phyloP scores from a whole-genome alignment of 2,113 vertebrate genomes.

The Pangasianodon hypophthalmus region DNA sequence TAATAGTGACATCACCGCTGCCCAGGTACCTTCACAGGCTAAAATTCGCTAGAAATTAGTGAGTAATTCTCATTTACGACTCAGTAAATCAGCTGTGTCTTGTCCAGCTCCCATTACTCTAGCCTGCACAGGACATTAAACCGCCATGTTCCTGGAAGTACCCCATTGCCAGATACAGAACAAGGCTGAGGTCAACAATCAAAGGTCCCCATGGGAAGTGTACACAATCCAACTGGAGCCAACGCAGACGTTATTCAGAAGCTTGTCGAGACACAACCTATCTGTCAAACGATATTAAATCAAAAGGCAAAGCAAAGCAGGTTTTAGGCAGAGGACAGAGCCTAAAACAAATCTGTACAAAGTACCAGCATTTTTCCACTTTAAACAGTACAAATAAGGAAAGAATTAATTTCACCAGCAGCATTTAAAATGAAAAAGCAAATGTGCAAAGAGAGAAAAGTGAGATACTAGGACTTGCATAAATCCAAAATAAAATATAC shows the following conservation, averaged over 20 bases:
- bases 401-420: background rate
- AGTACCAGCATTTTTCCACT: background rate
- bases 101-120: conserved; percentile 5
- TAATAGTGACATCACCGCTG: background rate
- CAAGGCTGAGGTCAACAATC: conserved; percentile 27
- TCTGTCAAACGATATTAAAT: background rate
- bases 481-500: conserved; percentile 2
- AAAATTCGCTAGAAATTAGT: background rate
- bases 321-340: background rate
- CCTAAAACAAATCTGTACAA: background rate
- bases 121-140: conserved; percentile 24
- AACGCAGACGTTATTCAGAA: conserved; percentile 17
- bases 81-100: conserved; percentile 11
- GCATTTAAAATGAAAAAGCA: background rate
- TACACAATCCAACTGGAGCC: conserved; percentile 38
- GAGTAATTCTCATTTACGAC: conserved; percentile 5
- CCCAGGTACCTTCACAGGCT: background rate
- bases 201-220: conserved; percentile 2
- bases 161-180: conserved; percentile 12
- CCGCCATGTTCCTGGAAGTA: conserved; percentile 24
- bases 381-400: background rate
- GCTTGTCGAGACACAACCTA: conserved; percentile 21
- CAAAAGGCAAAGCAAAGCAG: background rate
- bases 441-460: background rate
- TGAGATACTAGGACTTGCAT: too few species aligned